Evolutionary conservation across 2,888 invertebrate species (phyloP), one percentile per base, ranked within the genome.

Genomic region (Caenorhabditis auriculariae): DNA sequence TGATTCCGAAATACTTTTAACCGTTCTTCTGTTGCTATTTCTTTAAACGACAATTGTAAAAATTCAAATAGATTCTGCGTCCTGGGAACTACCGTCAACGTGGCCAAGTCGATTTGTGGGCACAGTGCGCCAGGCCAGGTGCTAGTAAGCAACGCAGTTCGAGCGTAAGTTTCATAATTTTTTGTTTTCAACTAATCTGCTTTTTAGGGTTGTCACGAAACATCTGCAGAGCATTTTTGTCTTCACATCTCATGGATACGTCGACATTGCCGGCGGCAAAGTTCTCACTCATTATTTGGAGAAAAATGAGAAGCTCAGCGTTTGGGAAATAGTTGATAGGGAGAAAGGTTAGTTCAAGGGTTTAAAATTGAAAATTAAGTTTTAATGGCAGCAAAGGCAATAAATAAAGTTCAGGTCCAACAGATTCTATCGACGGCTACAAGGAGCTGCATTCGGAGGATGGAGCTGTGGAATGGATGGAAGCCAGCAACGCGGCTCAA

Each of bases 31-130:
- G n/a, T n/a, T n/a, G n/a, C n/a, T n/a, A n/a, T n/a, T n/a, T n/a
- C n/a, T n/a, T n/a, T n/a, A n/a, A n/a, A n/a, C n/a, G n/a, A n/a
- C n/a, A n/a, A n/a, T n/a, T n/a, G n/a, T n/a, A n/a, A n/a, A n/a
- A n/a, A n/a, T n/a, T n/a, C n/a, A n/a, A n/a, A n/a, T n/a, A n/a
- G 73, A 45, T 78, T 69, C 54, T 70, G 73, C 41, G 73, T 78
- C 15, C 64, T 77, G 5, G 75, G 75, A 1, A 74, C 76, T 45
- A 75, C 76, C 2, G 75, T 78, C 4, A 56, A 66, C 29, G 55
- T 74, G 32, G 57, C 77, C 1, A 77, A 74, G 41, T 44, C 45
- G 15, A 60, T 65, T 27, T 60, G 65, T 17, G 54, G 61, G n/a
- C 67, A 57, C 32, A 61, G 56, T 42, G 24, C 43, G 7, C 66